phyloP scores from a whole-genome alignment of 2,888 invertebrate species.

The Apodemia zela region DNA sequence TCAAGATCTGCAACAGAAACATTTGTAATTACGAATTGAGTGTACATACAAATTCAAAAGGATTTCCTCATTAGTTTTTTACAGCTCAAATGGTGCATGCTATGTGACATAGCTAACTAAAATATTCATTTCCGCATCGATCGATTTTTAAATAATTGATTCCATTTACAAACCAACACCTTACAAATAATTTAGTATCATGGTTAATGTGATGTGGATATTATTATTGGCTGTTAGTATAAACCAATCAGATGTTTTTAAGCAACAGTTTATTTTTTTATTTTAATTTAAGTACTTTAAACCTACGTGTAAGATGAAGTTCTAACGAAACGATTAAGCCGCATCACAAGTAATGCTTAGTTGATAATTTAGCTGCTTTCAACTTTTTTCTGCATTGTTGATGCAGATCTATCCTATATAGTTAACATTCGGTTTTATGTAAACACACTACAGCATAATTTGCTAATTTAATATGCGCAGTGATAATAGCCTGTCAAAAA shows the following conservation, averaged over 20 bases:
- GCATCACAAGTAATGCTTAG: conserved; percentile 28
- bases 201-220: conserved; percentile 5
- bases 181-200: conserved; percentile 16
- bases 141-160: conserved; percentile 26
- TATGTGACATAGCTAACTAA: conserved; percentile 1
- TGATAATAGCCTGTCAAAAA: conserved; percentile 17
- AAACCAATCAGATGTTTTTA: neutral
- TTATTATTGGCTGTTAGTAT: conserved; percentile 1
- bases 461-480: neutral
- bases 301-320: neutral
- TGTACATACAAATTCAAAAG: neutral
- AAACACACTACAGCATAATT: neutral
- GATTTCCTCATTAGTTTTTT: neutral
- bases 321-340: conserved; percentile 39
- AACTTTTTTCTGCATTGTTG: neutral
- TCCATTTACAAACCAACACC: conserved; percentile 18
- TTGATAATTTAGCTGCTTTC: neutral
- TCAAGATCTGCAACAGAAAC: conserved; percentile 66
- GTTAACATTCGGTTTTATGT: neutral
- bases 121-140: neutral
- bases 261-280: neutral
- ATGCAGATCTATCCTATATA: neutral
- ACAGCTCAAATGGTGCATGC: neutral
- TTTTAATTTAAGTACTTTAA: neutral
- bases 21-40: conserved; percentile 11